phyloP scores from a whole-genome alignment of 2,888 invertebrate genomes.

The Microplitis deprimator region DNA sequence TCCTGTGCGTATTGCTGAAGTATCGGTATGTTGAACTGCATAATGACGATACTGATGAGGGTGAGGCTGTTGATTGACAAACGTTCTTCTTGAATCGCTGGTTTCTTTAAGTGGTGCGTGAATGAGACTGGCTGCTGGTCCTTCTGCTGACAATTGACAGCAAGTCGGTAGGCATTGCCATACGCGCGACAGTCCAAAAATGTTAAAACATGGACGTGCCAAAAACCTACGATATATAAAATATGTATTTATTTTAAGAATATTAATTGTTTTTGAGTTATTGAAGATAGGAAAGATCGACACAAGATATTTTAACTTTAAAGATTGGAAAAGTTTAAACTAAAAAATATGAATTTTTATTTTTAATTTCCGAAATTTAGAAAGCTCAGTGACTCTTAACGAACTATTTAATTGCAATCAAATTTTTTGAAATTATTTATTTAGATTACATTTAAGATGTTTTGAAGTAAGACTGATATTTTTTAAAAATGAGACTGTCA shows the following conservation, averaged over 20 bases:
- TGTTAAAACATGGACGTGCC: conserved; percentile 24
- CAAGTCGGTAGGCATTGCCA: conserved; percentile 30
- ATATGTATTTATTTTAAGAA: background rate
- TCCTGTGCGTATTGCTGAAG: conserved; percentile 13
- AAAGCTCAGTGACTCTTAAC: too few species aligned
- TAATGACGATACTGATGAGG: conserved; percentile 29
- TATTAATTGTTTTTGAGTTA: background rate
- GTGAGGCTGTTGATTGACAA: conserved; percentile 19
- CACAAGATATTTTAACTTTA: background rate
- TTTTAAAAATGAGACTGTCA: too few species aligned
- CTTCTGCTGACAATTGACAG: conserved; percentile 34
- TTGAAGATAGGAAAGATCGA: background rate
- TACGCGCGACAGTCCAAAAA: conserved; percentile 26
- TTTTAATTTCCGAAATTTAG: too few species aligned
- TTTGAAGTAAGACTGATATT: too few species aligned
- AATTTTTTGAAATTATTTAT: too few species aligned
- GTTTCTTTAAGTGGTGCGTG: conserved; percentile 29
- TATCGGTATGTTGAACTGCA: conserved; percentile 29
- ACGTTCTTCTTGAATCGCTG: conserved; percentile 22
- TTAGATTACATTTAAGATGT: too few species aligned
- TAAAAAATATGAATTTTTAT: background rate
- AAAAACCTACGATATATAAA: conserved; percentile 17
- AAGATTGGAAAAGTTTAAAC: background rate
- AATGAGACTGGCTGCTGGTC: conserved; percentile 28
- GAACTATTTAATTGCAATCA: too few species aligned